Evolutionary conservation across 2,888 invertebrate genomes (phyloP), one percentile per base, ranked within the genome.

Genomic region (Ophion ventricosus): DNA sequence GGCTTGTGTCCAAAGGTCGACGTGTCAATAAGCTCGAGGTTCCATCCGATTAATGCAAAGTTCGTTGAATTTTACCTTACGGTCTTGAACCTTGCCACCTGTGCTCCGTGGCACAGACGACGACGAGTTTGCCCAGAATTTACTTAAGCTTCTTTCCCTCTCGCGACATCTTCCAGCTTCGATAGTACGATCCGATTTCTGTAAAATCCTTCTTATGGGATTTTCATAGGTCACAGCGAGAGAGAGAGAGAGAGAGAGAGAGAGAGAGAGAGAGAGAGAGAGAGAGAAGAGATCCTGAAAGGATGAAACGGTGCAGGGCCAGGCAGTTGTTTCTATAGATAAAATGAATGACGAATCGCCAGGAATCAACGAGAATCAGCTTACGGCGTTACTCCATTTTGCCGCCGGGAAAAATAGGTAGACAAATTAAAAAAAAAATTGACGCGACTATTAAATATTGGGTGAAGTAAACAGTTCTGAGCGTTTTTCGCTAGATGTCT

Each of bases 1-100:
- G 57, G 49, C 54, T 20, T 43, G 1, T 25, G 66, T 23, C 29
- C 25, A 26, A 63, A 77, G 14, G 54, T 54, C 54, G 11, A 20
- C 20, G 43, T 26, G 57, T 54, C 59, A 54, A 25, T 17, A 17
- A 20, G 17, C 72, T 25, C 17, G 54, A 61, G 20, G 2, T 67
- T 61, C 25, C 56, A 73, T 80, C 23, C 73, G 67, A 77, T 80
- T 77, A 69, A 80, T 74, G 63, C 69, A 69, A 84, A 84, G 73
- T 80, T 80, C 57, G 69, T 80, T 54, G 67, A 43, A 35, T 80
- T 72, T 54, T 14, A 43, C 4, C 69, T 57, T 7, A 69, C 23
- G 69, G 49, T 57, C 25, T 69, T 57, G 61, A 72, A 56, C 56
- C 83, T 57, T 54, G 23, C 23, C 73, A 73, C 43, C 77, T 74